Evolutionary conservation across 2,113 vertebrate genomes (phyloP).

Genomic region (Porphyrio hochstetteri): DNA sequence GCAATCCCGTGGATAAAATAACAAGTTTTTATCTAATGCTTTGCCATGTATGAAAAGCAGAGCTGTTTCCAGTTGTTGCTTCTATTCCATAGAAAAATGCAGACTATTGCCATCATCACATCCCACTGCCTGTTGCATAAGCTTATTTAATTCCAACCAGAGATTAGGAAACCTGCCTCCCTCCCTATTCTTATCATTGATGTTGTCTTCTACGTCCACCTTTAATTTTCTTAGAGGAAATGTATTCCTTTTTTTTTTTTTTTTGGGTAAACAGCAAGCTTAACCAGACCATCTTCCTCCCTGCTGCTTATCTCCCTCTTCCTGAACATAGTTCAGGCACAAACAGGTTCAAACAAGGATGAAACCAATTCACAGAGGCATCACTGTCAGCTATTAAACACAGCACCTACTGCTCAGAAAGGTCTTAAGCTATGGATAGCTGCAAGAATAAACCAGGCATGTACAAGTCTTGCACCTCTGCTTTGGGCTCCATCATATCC

Average conservation of each 20-base stretch:
- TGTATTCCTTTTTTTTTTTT: background rate
- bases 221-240: background rate
- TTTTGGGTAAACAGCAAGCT: background rate
- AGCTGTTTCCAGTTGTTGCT: background rate
- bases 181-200: background rate
- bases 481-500: background rate
- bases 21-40: background rate
- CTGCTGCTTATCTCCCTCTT: background rate
- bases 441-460: background rate
- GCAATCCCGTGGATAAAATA: background rate
- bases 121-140: background rate
- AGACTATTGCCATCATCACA: background rate
- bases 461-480: rapidly evolving
- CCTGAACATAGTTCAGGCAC: background rate
- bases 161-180: background rate
- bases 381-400: background rate
- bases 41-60: background rate
- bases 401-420: background rate
- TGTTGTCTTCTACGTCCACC: background rate
- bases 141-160: background rate
- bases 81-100: background rate
- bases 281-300: background rate
- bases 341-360: background rate
- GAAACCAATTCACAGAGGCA: background rate
- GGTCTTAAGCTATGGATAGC: background rate